Base-by-base conservation (phyloP, 2,113 vertebrate species). In the Nycticryphes semicollaris region DNA sequence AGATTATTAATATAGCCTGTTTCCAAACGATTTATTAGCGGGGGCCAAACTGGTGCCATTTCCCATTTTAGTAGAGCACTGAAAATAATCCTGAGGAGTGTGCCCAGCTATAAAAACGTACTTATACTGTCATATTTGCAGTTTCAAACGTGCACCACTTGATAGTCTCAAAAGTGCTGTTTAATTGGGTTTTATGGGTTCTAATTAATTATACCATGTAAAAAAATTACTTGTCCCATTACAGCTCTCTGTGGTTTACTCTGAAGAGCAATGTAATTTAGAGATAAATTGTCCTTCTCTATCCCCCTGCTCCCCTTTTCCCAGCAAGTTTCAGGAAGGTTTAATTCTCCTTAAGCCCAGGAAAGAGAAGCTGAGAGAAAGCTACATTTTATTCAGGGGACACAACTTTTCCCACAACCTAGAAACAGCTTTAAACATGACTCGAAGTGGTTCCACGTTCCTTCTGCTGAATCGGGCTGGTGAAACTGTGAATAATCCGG, bases 151-250 rank as follows among this genome's bases (percentile, higher is more conserved):
- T 94, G 93, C 85, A 95, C 93, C 95, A 91, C 94, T 96, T 97
- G 97, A 97, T 98, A 96, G 96, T 97, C 96, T 97, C 97, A 93
- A 95, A 98, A 97, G 96, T 97, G 94, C 95, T 96, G 94, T 98
- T 98, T 97, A 97, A 97, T 97, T 97, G 96, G 96, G 82, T 97
- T 97, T 97, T 96, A 97, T 96, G 96, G 95, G 87, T 96, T 96
- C 93, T 97, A 96, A 97, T 98, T 97, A 98, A 98, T 97, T 97
- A 97, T 93, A 64, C 33, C 78, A 91, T 73, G 78, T 96, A 87
- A 97, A 96, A 95, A 96, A 97, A 96, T 94, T 93, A 84, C 96
- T 96, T 95, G 91, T 96, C 95, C 97, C 95, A 94, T 96, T 96
- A 97, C 83, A 97, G 83, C 96, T 94, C 80, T 96, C 91, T 96